Conservation (phyloP, 2,113 vertebrate genomes). For the Piprites chloris region DNA sequence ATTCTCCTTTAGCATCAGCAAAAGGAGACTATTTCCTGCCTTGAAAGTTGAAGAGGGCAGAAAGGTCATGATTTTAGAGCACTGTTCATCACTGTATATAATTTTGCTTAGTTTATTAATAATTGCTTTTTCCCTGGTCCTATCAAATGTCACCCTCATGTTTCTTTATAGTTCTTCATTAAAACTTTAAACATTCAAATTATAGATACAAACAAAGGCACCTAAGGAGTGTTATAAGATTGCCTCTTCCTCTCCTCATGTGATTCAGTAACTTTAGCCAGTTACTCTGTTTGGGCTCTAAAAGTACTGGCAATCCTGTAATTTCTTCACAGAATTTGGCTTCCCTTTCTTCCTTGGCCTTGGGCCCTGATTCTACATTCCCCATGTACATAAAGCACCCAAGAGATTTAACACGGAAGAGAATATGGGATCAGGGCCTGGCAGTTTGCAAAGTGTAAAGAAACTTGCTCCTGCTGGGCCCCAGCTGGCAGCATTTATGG, state of each 20-base stretch:
- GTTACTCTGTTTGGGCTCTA: neutral
- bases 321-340: neutral
- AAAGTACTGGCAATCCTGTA: neutral
- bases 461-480: neutral
- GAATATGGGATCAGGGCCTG: neutral
- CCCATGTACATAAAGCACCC: neutral
- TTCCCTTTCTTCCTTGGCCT: neutral
- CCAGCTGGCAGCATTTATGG: neutral
- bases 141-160: neutral
- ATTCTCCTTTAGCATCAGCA: neutral
- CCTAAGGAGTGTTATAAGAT: neutral
- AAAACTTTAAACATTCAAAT: neutral
- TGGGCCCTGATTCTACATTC: neutral
- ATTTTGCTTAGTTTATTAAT: neutral
- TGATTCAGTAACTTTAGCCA: neutral
- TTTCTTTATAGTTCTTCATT: neutral
- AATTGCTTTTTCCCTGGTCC: neutral
- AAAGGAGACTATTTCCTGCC: neutral
- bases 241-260: fast-evolving
- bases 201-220: neutral
- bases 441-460: neutral
- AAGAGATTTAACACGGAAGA: neutral
- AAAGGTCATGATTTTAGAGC: neutral
- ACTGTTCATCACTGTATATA: neutral
- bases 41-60: neutral